Base-by-base conservation (phyloP, 2,113 vertebrate species). In the Trichechus manatus region DNA sequence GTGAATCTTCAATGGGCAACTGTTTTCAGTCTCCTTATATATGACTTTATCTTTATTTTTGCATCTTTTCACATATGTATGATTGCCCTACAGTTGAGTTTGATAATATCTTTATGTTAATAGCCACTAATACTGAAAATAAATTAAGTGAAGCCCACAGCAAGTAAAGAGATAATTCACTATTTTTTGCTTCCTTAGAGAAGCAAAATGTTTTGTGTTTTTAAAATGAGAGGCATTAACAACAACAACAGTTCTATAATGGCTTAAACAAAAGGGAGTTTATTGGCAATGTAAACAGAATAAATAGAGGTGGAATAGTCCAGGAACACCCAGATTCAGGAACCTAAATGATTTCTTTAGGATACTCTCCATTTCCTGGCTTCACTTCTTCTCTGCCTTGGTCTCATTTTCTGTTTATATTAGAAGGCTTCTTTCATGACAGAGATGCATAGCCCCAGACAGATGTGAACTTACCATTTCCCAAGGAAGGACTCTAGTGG, bases 141-240 rank as follows among this genome's bases (percentile, higher is more conserved):
- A 83, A 63, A 31, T 93, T 80, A 93, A 77, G 64, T 90, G 77
- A 96, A 90, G 33, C 13, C 66, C 70, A 74, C 2, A n/a, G 11
- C 23, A 93, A 87, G 44, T 81, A 44, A 89, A 92, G 72, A 95
- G 23, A 53, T 78, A 72, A 92, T 50, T 86, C 89, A 70, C 31
- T 94, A 22, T 74, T 94, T 95, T 95, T 94, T 88, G 2, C 27
- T 88, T 39, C 33, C 47, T 80, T 93, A 80, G 92, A 84, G 61
- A 96, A 74, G 78, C 20, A 72, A 94, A 89, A 77, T 91, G 78
- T 89, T 97, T 86, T 89, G 66, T 89, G 44, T 42, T 86, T 94
- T 95, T 74, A 86, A 86, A 86, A 89, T 74, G 39, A 33, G 20
- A 87, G 87, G 29, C 53, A 78, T 87, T 90, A 82, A 92, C 61